phyloP scores from a whole-genome alignment of 2,888 invertebrate species.

The Griposia aprilina region DNA sequence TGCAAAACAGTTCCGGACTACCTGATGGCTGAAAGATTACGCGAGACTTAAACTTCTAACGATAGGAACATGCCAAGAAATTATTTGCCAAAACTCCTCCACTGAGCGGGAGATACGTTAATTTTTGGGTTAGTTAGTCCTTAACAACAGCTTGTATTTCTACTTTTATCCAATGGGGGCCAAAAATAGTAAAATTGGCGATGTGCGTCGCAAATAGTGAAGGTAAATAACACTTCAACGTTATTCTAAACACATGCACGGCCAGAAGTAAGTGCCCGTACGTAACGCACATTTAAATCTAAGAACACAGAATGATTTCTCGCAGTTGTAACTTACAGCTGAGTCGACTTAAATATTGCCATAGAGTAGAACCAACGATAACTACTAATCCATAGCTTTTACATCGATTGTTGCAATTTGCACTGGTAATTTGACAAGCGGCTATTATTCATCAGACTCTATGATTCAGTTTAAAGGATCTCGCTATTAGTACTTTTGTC shows the following conservation, averaged over 20 bases:
- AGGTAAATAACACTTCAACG: neutral
- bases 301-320: constrained; percentile 3
- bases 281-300: constrained; percentile 10
- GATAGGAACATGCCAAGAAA: neutral
- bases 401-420: constrained; percentile 38
- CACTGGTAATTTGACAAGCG: constrained; percentile 22
- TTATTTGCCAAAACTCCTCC: too few species aligned
- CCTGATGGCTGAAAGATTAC: neutral
- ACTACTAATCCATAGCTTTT: constrained; percentile 36
- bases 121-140: neutral
- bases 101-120: neutral
- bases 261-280: constrained; percentile 1
- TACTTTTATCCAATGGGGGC: neutral
- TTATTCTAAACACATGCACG: neutral
- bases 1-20: neutral
- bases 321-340: constrained; percentile 8
- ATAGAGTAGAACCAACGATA: constrained; percentile 23
- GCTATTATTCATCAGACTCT: constrained; percentile 16
- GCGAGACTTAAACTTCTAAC: too few species aligned
- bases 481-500: neutral
- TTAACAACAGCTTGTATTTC: neutral
- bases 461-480: neutral
- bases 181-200: neutral
- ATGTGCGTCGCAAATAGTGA: neutral
- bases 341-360: constrained; percentile 21